Evolutionary conservation across 2,888 invertebrate genomes (phyloP).

Genomic region (Stenodema calcarata): DNA sequence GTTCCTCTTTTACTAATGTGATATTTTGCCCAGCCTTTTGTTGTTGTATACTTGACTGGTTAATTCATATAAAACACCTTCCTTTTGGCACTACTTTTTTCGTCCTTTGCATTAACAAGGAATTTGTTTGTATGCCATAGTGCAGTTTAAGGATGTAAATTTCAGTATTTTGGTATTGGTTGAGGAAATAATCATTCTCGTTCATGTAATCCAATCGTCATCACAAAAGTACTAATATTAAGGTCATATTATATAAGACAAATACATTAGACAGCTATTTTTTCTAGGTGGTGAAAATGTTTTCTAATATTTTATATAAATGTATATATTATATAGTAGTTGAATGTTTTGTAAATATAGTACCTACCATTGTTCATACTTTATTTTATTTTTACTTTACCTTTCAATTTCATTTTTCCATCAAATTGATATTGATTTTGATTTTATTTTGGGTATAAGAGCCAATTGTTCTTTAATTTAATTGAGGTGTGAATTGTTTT

Average conservation of each 20-base stretch:
- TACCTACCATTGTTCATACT: not conserved
- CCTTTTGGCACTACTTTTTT: not conserved
- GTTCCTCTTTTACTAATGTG: conserved; percentile 33
- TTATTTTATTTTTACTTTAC: not conserved
- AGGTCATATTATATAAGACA: conserved; percentile 26
- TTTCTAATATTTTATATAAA: conserved; percentile 46
- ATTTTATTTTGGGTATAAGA: not conserved
- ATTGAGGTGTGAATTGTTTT: not conserved
- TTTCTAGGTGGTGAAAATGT: conserved; percentile 45
- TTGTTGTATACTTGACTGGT: not conserved
- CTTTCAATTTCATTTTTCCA: not conserved
- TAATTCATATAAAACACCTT: not conserved
- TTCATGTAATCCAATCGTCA: not conserved
- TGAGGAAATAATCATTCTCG: not conserved
- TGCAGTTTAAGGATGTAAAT: not conserved
- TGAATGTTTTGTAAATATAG: conserved; percentile 36
- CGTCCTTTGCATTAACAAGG: not conserved
- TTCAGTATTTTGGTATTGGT: not conserved
- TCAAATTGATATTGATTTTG: not conserved
- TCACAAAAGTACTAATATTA: conserved; percentile 40
- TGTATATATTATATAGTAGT: conserved; percentile 22
- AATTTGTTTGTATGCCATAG: not conserved
- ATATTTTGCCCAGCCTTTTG: conserved; percentile 13
- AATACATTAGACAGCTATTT: conserved; percentile 40
- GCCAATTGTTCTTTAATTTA: not conserved